Base-by-base conservation (phyloP, 2,797 vertebrate genomes). In the Chloroceryle amazona region DNA sequence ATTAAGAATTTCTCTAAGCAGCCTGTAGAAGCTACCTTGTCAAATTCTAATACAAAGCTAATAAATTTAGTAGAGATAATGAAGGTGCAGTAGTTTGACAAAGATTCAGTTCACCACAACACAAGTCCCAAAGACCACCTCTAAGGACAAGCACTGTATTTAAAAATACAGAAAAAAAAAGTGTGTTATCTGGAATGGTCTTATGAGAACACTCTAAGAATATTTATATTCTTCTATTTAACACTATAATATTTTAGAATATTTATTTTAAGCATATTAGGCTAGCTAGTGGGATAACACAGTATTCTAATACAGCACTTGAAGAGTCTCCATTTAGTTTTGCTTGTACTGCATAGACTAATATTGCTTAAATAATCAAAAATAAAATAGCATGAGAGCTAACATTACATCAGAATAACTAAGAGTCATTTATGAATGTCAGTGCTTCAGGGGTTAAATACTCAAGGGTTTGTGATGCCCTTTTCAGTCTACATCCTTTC, bases 401-500 rank as follows among this genome's bases (percentile, higher is more conserved):
- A 89, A 62, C 10, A 87, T 75, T 49, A 68, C n/a, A 51, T 35
- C 58, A 92, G 65, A 90, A 89, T 82, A 83, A 94, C 33, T 58
- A 78, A 80, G 15, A 10, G 13, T 67, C 41, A 61, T n/a, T 33
- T 74, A 42, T 21, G n/a, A 68, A 71, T 89, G 92, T 70, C 83
- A 72, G 1, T 49, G 46, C 31, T 85, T 75, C 33, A 71, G 47
- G 88, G 81, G 61, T 93, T 89, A 87, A 93, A 83, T 73, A 87
- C 54, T 65, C 66, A 88, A 93, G 26, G 28, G 52, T 79, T 94
- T 97, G 44, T 82, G 82, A 82, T 89, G 42, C 37, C 71, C 81
- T 97, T 95, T 95, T 95, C 89, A 94, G 22, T 57, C 76, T 68
- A 93, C 3, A 6, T 79, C 62, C 75, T 96, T 94, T 87, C 37